These are phyloP conservation scores for Tauraco erythrolophus DNA, from an alignment of 2,113 vertebrate species.

Conservation along the genomic window DNA sequence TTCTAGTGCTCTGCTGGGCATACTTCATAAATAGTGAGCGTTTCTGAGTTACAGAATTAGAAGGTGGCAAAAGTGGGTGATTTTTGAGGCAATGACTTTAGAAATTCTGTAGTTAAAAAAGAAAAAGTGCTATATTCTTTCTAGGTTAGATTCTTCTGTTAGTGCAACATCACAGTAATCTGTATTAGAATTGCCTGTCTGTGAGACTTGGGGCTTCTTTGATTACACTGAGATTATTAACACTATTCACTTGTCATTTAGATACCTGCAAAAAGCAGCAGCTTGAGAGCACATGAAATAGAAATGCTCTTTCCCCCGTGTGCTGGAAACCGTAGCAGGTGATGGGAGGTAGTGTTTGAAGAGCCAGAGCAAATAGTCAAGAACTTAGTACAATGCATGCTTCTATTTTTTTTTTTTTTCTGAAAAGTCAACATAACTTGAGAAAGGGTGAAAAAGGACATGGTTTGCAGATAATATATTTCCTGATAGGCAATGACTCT, in stretches of 20 bases:
- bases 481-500: background rate
- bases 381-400: background rate
- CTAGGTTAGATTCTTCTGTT: background rate
- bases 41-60: background rate
- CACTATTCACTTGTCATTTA: background rate
- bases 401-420: background rate
- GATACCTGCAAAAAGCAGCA: background rate
- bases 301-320: background rate
- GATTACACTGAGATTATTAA: background rate
- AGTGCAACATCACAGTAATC: background rate
- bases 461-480: background rate
- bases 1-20: background rate
- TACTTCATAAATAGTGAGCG: background rate
- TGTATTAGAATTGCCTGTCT: background rate
- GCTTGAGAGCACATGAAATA: background rate
- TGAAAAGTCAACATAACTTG: background rate
- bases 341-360: background rate
- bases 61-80: background rate
- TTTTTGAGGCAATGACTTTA: background rate
- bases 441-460: background rate
- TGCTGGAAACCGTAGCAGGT: background rate
- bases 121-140: background rate
- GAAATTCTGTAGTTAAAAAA: background rate
- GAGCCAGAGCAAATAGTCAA: constrained; percentile 6
- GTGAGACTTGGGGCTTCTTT: background rate